Evolutionary conservation across 2,113 vertebrate genomes (phyloP).

Genomic region (Promerops cafer): DNA sequence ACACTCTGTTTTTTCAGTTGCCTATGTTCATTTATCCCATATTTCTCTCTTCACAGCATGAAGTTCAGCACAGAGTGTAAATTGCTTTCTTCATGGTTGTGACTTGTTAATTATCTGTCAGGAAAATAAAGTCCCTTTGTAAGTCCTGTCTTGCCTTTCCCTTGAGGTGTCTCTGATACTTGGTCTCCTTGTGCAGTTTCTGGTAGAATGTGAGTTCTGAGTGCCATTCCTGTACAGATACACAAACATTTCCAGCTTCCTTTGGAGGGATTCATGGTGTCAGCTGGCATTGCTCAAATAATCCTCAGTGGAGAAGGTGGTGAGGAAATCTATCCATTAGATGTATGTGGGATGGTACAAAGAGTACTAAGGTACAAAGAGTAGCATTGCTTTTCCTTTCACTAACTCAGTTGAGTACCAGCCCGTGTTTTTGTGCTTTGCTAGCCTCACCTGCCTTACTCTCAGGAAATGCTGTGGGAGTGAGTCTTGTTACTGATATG

Average conservation of each 20-base stretch:
- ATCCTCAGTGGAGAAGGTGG: not conserved
- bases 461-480: not conserved
- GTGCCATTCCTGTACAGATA: not conserved
- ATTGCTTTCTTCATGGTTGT: not conserved
- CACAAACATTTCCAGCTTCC: not conserved
- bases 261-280: not conserved
- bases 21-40: not conserved
- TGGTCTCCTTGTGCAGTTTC: not conserved
- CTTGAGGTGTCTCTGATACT: not conserved
- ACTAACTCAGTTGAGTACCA: not conserved
- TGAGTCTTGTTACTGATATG: not conserved
- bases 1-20: not conserved
- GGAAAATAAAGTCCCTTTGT: not conserved
- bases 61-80: not conserved
- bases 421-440: accelerated
- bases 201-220: not conserved
- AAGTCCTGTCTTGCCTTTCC: not conserved
- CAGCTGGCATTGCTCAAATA: not conserved
- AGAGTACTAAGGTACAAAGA: not conserved
- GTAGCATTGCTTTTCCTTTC: not conserved
- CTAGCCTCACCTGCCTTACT: not conserved
- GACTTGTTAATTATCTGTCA: constrained; percentile 6
- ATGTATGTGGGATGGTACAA: not conserved
- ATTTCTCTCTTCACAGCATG: not conserved
- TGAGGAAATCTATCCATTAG: not conserved